Percentiles rank a stretch among this genome's conserved stretches.
Conservation (phyloP, 1,140 invertebrate genomes). For the Heliconius hewitsoni region DNA sequence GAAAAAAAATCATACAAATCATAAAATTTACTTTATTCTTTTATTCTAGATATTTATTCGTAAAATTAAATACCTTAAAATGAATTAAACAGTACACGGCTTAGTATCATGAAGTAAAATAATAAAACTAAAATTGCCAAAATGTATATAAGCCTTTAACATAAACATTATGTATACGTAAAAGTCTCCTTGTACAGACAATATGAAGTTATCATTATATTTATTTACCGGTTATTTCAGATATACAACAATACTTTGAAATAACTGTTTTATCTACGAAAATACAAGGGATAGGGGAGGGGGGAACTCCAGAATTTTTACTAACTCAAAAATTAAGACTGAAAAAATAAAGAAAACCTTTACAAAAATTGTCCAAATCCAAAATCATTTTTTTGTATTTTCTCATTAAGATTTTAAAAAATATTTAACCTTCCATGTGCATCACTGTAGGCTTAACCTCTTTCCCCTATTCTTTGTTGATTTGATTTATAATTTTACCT, state of each 20-base stretch:
- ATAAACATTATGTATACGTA: slow-evolving; percentile 8
- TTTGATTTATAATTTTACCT: too few relatives aligned
- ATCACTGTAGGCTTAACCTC: too few relatives aligned
- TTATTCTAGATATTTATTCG: neutral
- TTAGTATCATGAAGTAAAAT: neutral
- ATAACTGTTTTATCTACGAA: neutral
- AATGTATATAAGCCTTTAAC: slow-evolving; percentile 1
- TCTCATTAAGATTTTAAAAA: too few relatives aligned
- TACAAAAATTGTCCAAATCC: too few relatives aligned
- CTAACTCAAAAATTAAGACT: too few relatives aligned
- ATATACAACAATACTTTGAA: neutral
- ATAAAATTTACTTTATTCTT: neutral
- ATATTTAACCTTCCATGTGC: too few relatives aligned
- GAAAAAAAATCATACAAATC: too few relatives aligned
- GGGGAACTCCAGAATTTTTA: too few relatives aligned
- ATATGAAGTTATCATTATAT: neutral
- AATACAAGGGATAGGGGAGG: neutral
- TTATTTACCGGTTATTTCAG: neutral
- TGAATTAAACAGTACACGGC: neutral
- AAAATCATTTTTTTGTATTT: too few relatives aligned
- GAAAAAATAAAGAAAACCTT: too few relatives aligned
- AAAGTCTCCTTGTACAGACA: slow-evolving; percentile 7
- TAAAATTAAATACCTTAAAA: neutral
- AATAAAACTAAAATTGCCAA: neutral
- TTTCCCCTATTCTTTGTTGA: too few relatives aligned